Conservation (phyloP, 2,888 invertebrate species). For the Anthophora plumipes region DNA sequence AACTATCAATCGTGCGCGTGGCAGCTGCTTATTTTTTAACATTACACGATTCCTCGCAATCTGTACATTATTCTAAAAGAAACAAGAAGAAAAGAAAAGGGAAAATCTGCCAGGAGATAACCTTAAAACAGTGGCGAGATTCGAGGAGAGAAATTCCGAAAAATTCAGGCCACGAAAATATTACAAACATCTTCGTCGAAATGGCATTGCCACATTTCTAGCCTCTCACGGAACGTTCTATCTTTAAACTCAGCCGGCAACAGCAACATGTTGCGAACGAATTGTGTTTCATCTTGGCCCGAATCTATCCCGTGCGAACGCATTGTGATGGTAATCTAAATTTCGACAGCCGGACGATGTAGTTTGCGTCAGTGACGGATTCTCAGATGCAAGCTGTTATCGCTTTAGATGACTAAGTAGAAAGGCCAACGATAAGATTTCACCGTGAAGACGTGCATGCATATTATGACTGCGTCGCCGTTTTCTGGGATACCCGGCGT, state of each 20-base stretch:
- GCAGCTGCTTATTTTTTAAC: conserved; percentile 11
- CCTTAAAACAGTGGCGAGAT: too few species aligned
- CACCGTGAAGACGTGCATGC: not conserved
- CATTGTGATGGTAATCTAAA: not conserved
- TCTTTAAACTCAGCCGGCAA: conserved; percentile 11
- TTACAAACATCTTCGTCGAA: not conserved
- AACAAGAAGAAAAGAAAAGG: not conserved
- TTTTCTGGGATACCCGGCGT: conserved; percentile 64
- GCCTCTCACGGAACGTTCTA: not conserved
- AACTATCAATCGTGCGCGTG: conserved; percentile 21
- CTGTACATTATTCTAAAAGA: not conserved
- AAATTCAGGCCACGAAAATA: too few species aligned
- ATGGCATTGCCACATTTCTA: not conserved
- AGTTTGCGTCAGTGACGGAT: not conserved
- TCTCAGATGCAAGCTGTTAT: conserved; percentile 1
- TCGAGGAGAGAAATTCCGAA: not conserved
- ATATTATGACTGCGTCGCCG: conserved; percentile 27
- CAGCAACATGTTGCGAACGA: not conserved
- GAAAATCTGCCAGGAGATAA: too few species aligned
- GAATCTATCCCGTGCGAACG: conserved; percentile 7
- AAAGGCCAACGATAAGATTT: conserved; percentile 40
- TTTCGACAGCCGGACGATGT: not conserved
- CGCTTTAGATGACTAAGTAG: conserved; percentile 4
- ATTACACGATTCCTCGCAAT: conserved; percentile 15
- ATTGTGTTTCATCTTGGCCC: not conserved